Evolutionary conservation across 1,140 invertebrate species (phyloP).

Genomic region (Hylaeus volcanicus): DNA sequence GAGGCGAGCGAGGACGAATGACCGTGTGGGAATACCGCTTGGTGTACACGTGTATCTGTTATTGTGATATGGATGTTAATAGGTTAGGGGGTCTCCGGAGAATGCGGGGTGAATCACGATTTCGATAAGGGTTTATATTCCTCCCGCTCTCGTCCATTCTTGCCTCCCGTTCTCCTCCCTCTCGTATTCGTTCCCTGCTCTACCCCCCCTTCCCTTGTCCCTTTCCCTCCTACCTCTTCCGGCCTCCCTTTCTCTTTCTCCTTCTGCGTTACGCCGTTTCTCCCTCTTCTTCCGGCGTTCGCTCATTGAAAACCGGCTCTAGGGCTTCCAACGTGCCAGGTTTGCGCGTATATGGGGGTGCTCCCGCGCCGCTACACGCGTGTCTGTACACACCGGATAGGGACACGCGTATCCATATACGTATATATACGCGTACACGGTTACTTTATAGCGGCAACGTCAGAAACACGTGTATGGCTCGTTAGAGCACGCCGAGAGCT

Average conservation of each 20-base stretch:
- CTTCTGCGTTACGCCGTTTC: slow-evolving; percentile 50
- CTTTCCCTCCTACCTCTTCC: slow-evolving; percentile 17
- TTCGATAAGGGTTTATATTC: slow-evolving; percentile 77
- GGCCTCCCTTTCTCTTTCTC: slow-evolving; percentile 38
- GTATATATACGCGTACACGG: slow-evolving; percentile 6
- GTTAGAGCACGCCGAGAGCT: slow-evolving; percentile 55
- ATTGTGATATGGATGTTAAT: slow-evolving; percentile 79
- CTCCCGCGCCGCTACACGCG: background rate
- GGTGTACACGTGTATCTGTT: slow-evolving; percentile 74
- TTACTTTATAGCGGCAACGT: slow-evolving; percentile 70
- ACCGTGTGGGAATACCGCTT: slow-evolving; percentile 50
- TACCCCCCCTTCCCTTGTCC: slow-evolving; percentile 23
- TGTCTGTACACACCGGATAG: background rate
- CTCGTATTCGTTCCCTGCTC: slow-evolving; percentile 42
- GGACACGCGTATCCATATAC: slow-evolving; percentile 32
- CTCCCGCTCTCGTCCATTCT: slow-evolving; percentile 48
- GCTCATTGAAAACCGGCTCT: slow-evolving; percentile 67
- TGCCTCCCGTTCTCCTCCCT: slow-evolving; percentile 38
- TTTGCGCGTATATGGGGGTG: slow-evolving; percentile 32
- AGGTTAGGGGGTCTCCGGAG: slow-evolving; percentile 77
- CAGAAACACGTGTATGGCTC: slow-evolving; percentile 74
- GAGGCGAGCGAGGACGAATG: slow-evolving; percentile 49
- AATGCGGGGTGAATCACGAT: slow-evolving; percentile 76
- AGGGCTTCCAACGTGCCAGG: slow-evolving; percentile 40
- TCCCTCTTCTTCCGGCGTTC: slow-evolving; percentile 55